Percentiles rank a stretch among this genome's conserved stretches.
Conservation (phyloP, 2,113 vertebrate genomes). For the Oryzias celebensis region DNA sequence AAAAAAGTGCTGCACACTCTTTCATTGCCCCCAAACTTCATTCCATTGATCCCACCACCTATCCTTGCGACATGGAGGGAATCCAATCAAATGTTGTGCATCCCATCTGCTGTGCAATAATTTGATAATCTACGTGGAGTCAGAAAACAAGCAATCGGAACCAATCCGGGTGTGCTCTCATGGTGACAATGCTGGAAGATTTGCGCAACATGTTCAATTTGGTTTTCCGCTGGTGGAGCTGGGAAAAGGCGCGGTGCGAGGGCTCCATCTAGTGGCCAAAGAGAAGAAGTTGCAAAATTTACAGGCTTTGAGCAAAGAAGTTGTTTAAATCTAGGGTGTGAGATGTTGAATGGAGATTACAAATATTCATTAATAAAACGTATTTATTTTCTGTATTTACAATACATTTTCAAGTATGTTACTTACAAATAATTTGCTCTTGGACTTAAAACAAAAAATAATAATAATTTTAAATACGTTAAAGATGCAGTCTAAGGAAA, state of each 20-base stretch:
- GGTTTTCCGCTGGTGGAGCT: neutral
- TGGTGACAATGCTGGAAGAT: conserved; percentile 25
- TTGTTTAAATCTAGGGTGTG: too few species aligned
- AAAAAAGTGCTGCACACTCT: conserved; percentile 32
- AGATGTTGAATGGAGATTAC: too few species aligned
- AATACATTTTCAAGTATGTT: too few species aligned
- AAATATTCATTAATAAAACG: too few species aligned
- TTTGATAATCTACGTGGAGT: conserved; percentile 57
- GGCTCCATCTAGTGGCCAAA: conserved; percentile 31
- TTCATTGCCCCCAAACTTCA: conserved; percentile 55
- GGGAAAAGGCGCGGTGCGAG: conserved; percentile 14
- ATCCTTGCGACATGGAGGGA: conserved; percentile 29
- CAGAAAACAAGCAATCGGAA: conserved; percentile 42
- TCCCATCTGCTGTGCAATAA: conserved; percentile 65
- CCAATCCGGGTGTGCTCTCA: conserved; percentile 30
- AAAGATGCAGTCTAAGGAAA: too few species aligned
- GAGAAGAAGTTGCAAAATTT: neutral
- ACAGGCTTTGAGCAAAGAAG: too few species aligned
- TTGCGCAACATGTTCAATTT: conserved; percentile 51
- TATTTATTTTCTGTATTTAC: too few species aligned
- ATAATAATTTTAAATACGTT: too few species aligned
- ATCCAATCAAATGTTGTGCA: conserved; percentile 65
- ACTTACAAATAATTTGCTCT: too few species aligned
- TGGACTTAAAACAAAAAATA: too few species aligned
- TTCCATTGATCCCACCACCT: conserved; percentile 37